phyloP scores from a whole-genome alignment of 2,797 vertebrate genomes.

The Momotus momota region DNA sequence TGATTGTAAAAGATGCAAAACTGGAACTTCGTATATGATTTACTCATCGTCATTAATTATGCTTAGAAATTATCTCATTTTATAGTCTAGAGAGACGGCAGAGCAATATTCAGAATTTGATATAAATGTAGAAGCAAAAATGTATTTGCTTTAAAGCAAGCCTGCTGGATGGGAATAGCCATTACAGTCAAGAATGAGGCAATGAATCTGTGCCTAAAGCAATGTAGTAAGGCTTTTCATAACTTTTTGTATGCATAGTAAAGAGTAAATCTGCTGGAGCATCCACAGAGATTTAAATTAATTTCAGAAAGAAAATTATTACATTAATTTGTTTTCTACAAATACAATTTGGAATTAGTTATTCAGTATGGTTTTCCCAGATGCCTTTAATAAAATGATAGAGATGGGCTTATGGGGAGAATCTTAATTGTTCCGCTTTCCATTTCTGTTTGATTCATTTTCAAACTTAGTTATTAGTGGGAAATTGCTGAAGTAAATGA shows the following conservation, averaged over 20 bases:
- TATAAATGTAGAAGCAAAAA: conserved; percentile 47
- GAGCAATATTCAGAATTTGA: conserved; percentile 61
- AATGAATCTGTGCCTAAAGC: conserved; percentile 82
- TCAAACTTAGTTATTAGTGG: conserved; percentile 73
- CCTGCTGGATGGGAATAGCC: conserved; percentile 72
- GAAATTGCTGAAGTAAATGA: conserved; percentile 68
- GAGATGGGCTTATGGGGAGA: conserved; percentile 82
- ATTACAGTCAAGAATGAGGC: conserved; percentile 68
- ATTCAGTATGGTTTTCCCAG: conserved; percentile 83
- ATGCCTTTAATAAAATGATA: conserved; percentile 86
- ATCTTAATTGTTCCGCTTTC: conserved; percentile 83
- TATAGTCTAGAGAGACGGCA: conserved; percentile 45
- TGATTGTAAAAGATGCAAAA: neutral
- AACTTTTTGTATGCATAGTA: conserved; percentile 77
- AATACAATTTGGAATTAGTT: conserved; percentile 86
- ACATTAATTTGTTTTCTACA: conserved; percentile 85
- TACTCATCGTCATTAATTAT: neutral
- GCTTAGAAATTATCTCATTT: conserved; percentile 42
- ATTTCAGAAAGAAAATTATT: conserved; percentile 87
- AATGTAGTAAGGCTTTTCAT: conserved; percentile 77
- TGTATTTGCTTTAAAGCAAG: conserved; percentile 61
- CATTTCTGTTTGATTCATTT: conserved; percentile 78
- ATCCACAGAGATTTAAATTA: conserved; percentile 85
- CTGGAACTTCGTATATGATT: conserved; percentile 6
- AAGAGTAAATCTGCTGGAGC: conserved; percentile 81